Percentiles rank a stretch among this genome's conserved stretches.
Conservation (phyloP, 1,140 invertebrate species). For the Agrypnia vestita region DNA sequence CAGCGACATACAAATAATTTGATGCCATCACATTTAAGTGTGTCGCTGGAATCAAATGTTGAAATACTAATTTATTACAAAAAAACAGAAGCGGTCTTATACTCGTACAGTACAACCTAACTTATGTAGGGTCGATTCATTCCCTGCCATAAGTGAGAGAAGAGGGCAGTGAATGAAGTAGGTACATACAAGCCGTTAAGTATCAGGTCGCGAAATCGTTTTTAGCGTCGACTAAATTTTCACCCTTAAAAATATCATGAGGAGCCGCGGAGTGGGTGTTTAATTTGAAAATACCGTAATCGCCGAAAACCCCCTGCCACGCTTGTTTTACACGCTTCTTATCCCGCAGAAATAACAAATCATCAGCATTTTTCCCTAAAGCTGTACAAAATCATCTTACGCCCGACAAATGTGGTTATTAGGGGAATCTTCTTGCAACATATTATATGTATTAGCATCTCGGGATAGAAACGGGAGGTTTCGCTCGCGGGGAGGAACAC, state of each 20-base stretch:
- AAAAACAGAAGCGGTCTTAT: too few relatives aligned
- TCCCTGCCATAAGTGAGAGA: too few relatives aligned
- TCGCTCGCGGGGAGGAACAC: neutral
- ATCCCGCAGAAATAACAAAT: slow-evolving; percentile 5
- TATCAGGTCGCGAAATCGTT: too few relatives aligned
- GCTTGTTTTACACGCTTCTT: slow-evolving; percentile 10
- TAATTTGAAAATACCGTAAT: slow-evolving; percentile 16
- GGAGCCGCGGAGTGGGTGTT: neutral
- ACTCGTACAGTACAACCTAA: too few relatives aligned
- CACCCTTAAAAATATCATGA: neutral
- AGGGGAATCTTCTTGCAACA: neutral
- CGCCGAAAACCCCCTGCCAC: slow-evolving; percentile 7
- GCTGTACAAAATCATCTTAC: slow-evolving; percentile 15
- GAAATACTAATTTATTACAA: too few relatives aligned
- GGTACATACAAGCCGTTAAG: too few relatives aligned
- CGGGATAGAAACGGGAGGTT: neutral
- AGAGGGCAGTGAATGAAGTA: too few relatives aligned
- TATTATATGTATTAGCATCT: neutral
- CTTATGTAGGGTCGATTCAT: too few relatives aligned
- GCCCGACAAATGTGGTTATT: slow-evolving; percentile 5
- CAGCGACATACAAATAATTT: too few relatives aligned
- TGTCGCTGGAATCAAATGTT: too few relatives aligned
- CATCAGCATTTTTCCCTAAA: slow-evolving; percentile 36
- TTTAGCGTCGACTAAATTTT: neutral
- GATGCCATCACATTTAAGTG: too few relatives aligned